Evolutionary conservation across 2,888 invertebrate genomes (phyloP).

Genomic region (Euclidia mi): DNA sequence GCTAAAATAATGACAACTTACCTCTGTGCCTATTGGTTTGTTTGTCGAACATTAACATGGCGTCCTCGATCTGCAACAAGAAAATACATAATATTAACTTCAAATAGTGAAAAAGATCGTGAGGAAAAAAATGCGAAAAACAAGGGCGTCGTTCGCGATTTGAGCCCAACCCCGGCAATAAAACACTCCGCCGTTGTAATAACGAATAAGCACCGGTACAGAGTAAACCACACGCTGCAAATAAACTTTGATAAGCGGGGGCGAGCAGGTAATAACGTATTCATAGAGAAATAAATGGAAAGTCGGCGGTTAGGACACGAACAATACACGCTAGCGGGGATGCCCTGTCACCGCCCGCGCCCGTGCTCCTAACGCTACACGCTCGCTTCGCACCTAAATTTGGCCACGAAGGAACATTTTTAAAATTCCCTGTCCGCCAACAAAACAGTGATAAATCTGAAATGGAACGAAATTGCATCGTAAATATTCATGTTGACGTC

Average conservation of each 20-base stretch:
- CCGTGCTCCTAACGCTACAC: conserved; percentile 58
- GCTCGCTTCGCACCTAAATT: conserved; percentile 75
- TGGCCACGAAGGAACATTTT: conserved; percentile 81
- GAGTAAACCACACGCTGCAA: conserved; percentile 90
- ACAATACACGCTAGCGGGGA: conserved; percentile 85
- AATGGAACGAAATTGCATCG: conserved; percentile 83
- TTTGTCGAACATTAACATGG: conserved; percentile 99
- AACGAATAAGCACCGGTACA: conserved; percentile 90
- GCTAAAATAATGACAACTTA: conserved; percentile 86
- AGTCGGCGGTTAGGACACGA: conserved; percentile 89
- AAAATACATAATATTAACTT: conserved; percentile 82
- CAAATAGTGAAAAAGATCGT: conserved; percentile 76
- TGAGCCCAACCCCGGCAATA: conserved; percentile 87
- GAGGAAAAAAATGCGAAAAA: conserved; percentile 82
- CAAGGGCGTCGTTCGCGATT: conserved; percentile 85
- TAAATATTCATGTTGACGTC: conserved; percentile 83
- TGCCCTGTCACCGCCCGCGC: conserved; percentile 82
- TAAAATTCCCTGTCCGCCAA: conserved; percentile 74
- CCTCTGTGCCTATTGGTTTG: conserved; percentile 99
- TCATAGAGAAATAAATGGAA: conserved; percentile 91
- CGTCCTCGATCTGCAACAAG: conserved; percentile 98
- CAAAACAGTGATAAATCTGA: conserved; percentile 84
- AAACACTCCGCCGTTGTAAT: conserved; percentile 89
- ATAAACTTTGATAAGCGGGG: conserved; percentile 90
- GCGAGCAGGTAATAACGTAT: conserved; percentile 90